These are phyloP conservation scores for Takifugu ocellatus DNA, from an alignment of 2,797 vertebrate genomes.

Conservation along the genomic window DNA sequence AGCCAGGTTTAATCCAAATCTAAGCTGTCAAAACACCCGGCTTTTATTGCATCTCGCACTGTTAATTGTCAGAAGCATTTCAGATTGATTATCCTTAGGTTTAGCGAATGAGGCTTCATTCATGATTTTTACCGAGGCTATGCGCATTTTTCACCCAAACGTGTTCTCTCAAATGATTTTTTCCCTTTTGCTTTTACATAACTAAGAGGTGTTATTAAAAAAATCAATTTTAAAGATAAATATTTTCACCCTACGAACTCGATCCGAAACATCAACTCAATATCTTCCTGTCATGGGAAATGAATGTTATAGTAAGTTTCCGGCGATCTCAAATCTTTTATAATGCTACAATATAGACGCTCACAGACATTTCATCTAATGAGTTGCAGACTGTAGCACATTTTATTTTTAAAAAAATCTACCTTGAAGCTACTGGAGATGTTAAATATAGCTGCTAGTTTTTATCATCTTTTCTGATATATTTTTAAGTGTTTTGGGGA, in stretches of 20 bases:
- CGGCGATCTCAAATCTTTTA: conserved; percentile 20
- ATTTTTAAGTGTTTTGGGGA: too few relatives aligned
- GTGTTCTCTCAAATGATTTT: conserved; percentile 80
- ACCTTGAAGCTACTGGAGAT: too few relatives aligned
- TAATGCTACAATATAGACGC: background rate
- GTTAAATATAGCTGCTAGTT: too few relatives aligned
- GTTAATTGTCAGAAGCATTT: conserved; percentile 95
- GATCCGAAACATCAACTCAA: conserved; percentile 53
- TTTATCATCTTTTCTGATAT: too few relatives aligned
- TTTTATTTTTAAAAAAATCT: too few relatives aligned
- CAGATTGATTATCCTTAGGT: conserved; percentile 88
- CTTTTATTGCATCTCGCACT: conserved; percentile 82
- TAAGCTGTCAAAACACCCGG: conserved; percentile 90
- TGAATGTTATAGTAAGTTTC: conserved; percentile 1
- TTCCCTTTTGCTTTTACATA: conserved; percentile 56
- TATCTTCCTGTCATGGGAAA: conserved; percentile 11
- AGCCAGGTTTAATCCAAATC: conserved; percentile 93
- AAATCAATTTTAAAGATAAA: conserved; percentile 70
- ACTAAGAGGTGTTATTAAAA: conserved; percentile 78
- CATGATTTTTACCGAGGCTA: conserved; percentile 80
- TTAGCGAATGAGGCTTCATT: conserved; percentile 87
- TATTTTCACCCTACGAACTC: conserved; percentile 57
- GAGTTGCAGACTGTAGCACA: background rate
- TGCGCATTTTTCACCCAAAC: conserved; percentile 81
- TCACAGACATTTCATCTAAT: conserved; percentile 1